phyloP scores from a whole-genome alignment of 2,113 vertebrate species.

The Petrocephalus microphthalmus region DNA sequence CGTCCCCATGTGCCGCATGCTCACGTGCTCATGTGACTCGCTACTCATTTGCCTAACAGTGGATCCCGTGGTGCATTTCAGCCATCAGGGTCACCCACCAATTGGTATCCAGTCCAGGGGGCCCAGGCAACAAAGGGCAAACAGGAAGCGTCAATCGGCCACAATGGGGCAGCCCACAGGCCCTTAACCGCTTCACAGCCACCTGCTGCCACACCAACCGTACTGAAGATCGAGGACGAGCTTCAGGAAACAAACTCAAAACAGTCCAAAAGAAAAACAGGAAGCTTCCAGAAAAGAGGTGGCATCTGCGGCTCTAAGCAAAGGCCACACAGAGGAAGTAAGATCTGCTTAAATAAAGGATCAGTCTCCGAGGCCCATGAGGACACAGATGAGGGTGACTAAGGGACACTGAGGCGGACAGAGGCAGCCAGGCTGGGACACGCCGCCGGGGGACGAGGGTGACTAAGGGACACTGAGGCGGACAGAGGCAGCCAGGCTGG shows the following conservation, averaged over 20 bases:
- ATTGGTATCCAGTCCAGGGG: conserved; percentile 59
- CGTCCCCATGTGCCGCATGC: background rate
- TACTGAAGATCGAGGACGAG: background rate
- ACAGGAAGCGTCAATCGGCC: conserved; percentile 69
- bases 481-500: conserved; percentile 49
- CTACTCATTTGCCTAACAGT: conserved; percentile 49
- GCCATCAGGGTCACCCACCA: conserved; percentile 30
- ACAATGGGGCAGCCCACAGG: conserved; percentile 48
- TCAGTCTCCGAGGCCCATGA: conserved; percentile 28
- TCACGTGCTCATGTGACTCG: conserved; percentile 40
- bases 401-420: conserved; percentile 45
- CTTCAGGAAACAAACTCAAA: background rate
- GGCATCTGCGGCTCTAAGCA: background rate
- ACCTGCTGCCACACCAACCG: conserved; percentile 36
- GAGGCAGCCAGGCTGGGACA: conserved; percentile 46
- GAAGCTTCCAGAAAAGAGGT: background rate
- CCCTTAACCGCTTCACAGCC: conserved; percentile 33
- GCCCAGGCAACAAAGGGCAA: conserved; percentile 57
- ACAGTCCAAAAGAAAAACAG: background rate
- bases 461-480: conserved; percentile 41
- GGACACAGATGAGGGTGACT: conserved; percentile 38
- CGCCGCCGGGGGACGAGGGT: conserved; percentile 54
- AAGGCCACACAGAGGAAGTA: background rate
- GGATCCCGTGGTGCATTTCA: conserved; percentile 45
- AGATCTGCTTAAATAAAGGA: background rate